Base-by-base conservation (phyloP, 2,797 vertebrate genomes). In the Phrynocephalus vlangalii region DNA sequence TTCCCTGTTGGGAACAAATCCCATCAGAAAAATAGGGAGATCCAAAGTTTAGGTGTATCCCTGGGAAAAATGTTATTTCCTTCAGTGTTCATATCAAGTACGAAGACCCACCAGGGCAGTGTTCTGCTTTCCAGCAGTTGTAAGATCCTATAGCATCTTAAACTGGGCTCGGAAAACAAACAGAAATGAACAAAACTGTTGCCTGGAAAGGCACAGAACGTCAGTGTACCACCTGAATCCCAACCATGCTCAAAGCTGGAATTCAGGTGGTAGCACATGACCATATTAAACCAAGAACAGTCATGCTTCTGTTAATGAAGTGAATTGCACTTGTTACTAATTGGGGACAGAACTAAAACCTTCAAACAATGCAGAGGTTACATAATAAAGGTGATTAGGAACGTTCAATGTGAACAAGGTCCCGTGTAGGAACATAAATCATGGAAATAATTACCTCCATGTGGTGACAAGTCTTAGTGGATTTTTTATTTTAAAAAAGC, bases 391-490 rank as follows among this genome's bases (percentile, higher is more conserved):
- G 28, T 85, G 87, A 94, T 84, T 90, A 86, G 44, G 73, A 79
- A 91, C 89, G 77, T 91, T 93, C 89, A 91, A 82, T 16, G 50
- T 89, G 89, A 92, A 73, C 79, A 94, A 87, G 3, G 0, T 87
- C 87, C 90, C 86, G 73, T 66, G 52, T 22, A 88, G 87, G 72
- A 52, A 79, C 79, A 91, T 94, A 93, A 95, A 89, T 93, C 82
- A 93, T 89, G 87, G 77, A 93, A 95, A 85, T 91, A 95, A 95
- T 95, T 94, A 94, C 93, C 3, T 83, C 50, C 33, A 22, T 63
- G 16, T 48, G 84, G 38, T 94, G 87, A 91, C 86, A 95, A 86
- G 67, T 67, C 22, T 90, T 79, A 88, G 75, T 83, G 50, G 90
- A 89, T 86, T 89, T 76, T 79, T 91, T 90, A 89, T 56, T 56